Evolutionary conservation across 2,797 vertebrate genomes (phyloP), one percentile per base, ranked within the genome.

Genomic region (Kryptolebias ocellatus): DNA sequence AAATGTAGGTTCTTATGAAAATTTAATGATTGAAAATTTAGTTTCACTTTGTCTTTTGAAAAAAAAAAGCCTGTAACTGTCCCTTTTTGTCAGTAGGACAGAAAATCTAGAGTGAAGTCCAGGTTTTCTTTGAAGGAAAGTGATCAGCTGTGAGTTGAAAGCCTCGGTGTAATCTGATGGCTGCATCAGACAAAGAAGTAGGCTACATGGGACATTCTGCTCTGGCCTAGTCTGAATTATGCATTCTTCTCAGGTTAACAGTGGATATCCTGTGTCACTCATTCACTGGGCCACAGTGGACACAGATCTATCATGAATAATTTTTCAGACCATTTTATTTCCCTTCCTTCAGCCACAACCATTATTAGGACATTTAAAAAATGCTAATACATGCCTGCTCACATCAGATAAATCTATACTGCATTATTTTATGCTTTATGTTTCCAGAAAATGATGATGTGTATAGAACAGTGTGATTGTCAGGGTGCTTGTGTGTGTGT

Each of bases 191-290:
- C 76, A 71, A 69, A 71, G 74, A 79, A 72, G 57, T 74, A 70
- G 79, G 74, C 65, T 72, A 47, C 80, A 78, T 28, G 66, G 85
- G 90, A 88, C 88, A 83, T 83, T 70, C 72, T 29, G 64, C 53
- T 57, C 75, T 72, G 81, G 72, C 77, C 86, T 70, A 12, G 64
- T 74, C 73, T 95, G 81, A 94, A 94, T 94, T 87, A 94, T 94
- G 79, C 90, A 94, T 90, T 71, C 65, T 66, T 72, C 78, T 83
- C 81, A 87, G 80, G 88, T 92, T 82, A 82, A 84, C 73, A 4
- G 55, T 37, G 67, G 63, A 71, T 87, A 87, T 93, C 88, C 63
- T 18, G 77, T 90, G 76, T 87, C 85, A 78, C 72, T 87, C 82
- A 76, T 72, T 87, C 64, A 79, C 50, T 74, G 51, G 66, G 54